These are phyloP conservation scores for Streptopelia turtur DNA, from an alignment of 2,797 vertebrate genomes.

Conservation along the genomic window DNA sequence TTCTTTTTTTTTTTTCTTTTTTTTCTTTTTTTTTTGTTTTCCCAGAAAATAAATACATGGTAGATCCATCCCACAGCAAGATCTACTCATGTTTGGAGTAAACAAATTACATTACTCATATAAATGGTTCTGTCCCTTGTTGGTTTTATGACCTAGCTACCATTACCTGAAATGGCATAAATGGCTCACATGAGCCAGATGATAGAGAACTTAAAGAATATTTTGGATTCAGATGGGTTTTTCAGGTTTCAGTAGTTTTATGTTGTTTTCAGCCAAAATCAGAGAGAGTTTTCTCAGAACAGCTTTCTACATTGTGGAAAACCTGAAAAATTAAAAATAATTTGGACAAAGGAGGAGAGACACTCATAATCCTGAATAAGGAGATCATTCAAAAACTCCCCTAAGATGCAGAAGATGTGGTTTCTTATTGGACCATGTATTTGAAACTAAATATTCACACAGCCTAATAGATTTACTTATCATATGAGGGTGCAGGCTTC, in stretches of 20 bases:
- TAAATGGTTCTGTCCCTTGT: not conserved
- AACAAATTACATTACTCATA: not conserved
- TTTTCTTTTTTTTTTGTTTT: too few species aligned
- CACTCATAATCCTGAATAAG: not conserved
- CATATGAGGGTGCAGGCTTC: not conserved
- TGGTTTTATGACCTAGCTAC: not conserved
- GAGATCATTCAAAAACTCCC: not conserved
- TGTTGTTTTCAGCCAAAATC: not conserved
- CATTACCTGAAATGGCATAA: not conserved
- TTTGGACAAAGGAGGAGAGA: not conserved
- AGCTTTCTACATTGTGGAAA: not conserved
- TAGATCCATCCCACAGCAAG: not conserved
- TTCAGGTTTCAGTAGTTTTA: not conserved
- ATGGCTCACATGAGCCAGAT: not conserved
- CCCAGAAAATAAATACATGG: not conserved
- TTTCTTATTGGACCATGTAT: not conserved
- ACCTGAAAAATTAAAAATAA: not conserved
- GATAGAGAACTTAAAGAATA: not conserved
- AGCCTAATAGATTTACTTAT: not conserved
- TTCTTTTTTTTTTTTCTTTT: not conserved
- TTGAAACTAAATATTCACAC: not conserved
- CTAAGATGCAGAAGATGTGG: not conserved
- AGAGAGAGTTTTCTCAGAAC: not conserved
- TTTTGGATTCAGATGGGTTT: not conserved
- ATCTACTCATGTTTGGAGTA: not conserved